A percentile compares a stretch with the other conserved stretches of the same genome.
Evolutionary conservation across 1,140 invertebrate species (phyloP).

Genomic region (Venturia canescens): DNA sequence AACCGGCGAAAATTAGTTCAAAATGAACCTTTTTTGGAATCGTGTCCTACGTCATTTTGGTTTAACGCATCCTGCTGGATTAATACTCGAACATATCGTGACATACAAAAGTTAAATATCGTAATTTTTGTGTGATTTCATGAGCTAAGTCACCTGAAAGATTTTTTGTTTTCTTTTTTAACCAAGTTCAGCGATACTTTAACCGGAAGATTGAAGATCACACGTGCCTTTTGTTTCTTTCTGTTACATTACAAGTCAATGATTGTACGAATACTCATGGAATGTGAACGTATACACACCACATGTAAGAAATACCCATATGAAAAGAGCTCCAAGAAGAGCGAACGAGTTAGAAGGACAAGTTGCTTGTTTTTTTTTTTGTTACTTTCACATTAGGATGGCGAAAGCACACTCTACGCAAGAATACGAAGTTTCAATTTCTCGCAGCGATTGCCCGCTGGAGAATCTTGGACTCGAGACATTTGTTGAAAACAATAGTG

Average conservation of each 20-base stretch:
- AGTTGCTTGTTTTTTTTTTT: not conserved
- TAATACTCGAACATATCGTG: constrained; percentile 29
- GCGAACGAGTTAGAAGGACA: not conserved
- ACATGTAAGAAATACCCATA: no score
- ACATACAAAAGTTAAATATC: constrained; percentile 40
- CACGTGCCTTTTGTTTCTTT: constrained; percentile 8
- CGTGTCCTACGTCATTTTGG: not conserved
- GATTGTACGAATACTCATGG: not conserved
- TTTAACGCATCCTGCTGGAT: constrained; percentile 17
- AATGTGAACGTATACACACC: not conserved
- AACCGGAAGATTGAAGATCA: constrained; percentile 33
- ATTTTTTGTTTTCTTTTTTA: not conserved
- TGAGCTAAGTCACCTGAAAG: not conserved
- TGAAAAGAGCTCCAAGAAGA: not conserved
- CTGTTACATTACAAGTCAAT: not conserved
- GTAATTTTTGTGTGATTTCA: not conserved
- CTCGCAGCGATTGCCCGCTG: no score
- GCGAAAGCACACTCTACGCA: no score
- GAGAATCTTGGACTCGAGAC: no score
- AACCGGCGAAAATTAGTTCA: no score
- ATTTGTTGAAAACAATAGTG: no score
- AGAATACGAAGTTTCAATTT: no score
- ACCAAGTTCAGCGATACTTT: not conserved
- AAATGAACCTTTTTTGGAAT: not conserved
- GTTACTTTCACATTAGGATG: no score